These are phyloP conservation scores for Heliconius eleuchia DNA, from an alignment of 1,140 invertebrate species.

Conservation along the genomic window DNA sequence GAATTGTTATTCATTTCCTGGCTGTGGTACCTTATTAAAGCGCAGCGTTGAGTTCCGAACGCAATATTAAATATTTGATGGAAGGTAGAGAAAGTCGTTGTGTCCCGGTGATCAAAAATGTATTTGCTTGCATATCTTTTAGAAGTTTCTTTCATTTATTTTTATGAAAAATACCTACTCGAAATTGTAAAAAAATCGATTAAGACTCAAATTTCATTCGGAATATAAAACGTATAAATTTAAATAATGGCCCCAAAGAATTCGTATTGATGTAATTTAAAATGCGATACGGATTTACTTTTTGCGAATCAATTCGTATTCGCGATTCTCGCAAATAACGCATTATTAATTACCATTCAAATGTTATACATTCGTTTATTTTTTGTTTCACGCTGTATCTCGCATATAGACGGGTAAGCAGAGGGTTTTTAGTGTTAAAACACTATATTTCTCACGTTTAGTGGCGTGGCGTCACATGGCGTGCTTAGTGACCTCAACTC, in stretches of 20 bases:
- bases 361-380: constrained; percentile 6
- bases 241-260: constrained; percentile 31
- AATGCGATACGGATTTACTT: constrained; percentile 31
- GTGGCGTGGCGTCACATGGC: too few species aligned
- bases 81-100: too few species aligned
- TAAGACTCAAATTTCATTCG: neutral
- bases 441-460: too few species aligned
- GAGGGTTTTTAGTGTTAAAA: neutral
- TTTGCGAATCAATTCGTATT: constrained; percentile 28
- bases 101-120: too few species aligned
- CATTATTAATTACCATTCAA: constrained; percentile 31
- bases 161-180: neutral
- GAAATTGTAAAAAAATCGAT: neutral
- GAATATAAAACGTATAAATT: constrained; percentile 23
- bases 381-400: too few species aligned
- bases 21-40: too few species aligned
- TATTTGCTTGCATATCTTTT: neutral
- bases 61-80: too few species aligned
- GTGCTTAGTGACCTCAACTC: too few species aligned
- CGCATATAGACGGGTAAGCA: too few species aligned
- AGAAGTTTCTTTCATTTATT: neutral
- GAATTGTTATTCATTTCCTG: too few species aligned
- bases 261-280: constrained; percentile 32
- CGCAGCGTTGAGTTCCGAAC: too few species aligned
- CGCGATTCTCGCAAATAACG: constrained; percentile 22